phyloP scores from a whole-genome alignment of 2,797 vertebrate species.

The Bradypodion ventrale region DNA sequence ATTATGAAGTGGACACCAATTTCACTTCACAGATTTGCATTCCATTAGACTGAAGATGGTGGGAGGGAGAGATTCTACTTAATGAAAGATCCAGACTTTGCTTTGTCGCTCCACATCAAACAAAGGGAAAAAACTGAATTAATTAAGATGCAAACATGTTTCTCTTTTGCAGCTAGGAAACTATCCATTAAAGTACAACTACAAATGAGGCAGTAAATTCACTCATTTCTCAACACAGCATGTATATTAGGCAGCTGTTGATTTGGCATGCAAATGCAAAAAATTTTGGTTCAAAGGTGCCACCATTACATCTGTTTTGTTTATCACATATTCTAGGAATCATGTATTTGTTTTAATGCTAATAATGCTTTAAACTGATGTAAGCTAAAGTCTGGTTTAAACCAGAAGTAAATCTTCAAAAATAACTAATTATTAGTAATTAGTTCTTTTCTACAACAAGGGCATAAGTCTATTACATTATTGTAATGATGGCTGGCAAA shows the following conservation, averaged over 20 bases:
- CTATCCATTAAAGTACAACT: slow-evolving; percentile 20
- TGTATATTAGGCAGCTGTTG: slow-evolving; percentile 55
- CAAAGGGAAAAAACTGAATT: slow-evolving; percentile 10
- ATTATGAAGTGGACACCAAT: not conserved
- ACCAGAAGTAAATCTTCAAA: not conserved
- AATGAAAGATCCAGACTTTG: not conserved
- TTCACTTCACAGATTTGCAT: not conserved
- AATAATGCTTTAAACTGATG: slow-evolving; percentile 54
- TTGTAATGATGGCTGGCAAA: too few species aligned
- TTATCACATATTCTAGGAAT: slow-evolving; percentile 40
- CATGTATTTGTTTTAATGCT: too few species aligned
- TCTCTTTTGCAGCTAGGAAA: slow-evolving; percentile 27
- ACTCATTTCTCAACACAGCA: slow-evolving; percentile 52
- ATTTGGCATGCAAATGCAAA: slow-evolving; percentile 50
- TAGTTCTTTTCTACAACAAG: not conserved
- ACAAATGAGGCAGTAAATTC: slow-evolving; percentile 40
- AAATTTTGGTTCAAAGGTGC: slow-evolving; percentile 55
- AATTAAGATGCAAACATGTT: slow-evolving; percentile 31
- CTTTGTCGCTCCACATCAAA: slow-evolving; percentile 30
- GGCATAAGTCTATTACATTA: too few species aligned
- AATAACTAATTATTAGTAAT: not conserved
- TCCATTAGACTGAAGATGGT: not conserved
- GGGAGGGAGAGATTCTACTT: slow-evolving; percentile 16
- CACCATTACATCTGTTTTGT: slow-evolving; percentile 47
- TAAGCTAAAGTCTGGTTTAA: slow-evolving; percentile 26